phyloP scores from a whole-genome alignment of 1,140 invertebrate species.

The Drosophila erecta region DNA sequence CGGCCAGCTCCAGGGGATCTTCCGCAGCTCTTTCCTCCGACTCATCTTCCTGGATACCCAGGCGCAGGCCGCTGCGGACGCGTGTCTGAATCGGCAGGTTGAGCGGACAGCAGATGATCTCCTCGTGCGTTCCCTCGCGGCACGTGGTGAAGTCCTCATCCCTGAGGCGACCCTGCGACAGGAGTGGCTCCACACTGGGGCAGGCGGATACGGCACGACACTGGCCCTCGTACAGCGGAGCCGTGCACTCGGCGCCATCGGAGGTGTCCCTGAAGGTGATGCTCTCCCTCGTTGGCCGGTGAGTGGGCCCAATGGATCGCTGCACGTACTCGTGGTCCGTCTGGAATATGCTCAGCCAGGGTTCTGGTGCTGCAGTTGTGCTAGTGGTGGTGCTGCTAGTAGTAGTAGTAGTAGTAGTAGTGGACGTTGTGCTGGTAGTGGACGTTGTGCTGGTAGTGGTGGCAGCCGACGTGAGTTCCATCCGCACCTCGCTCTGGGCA shows the following conservation, averaged over 20 bases:
- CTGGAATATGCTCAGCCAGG: constrained; percentile 51
- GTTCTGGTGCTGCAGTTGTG: neutral
- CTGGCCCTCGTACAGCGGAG: constrained; percentile 58
- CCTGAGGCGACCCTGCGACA: constrained; percentile 44
- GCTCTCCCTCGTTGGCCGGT: neutral
- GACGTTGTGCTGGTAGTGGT: neutral
- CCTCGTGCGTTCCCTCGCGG: constrained; percentile 44
- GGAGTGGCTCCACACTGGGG: constrained; percentile 34
- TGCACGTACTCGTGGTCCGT: constrained; percentile 47
- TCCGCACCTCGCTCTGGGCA: neutral
- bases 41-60: neutral
- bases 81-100: constrained; percentile 52
- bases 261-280: constrained; percentile 1
- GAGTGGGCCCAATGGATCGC: neutral
- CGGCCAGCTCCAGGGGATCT: constrained; percentile 9
- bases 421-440: neutral
- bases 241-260: constrained; percentile 27
- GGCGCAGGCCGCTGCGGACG: constrained; percentile 2
- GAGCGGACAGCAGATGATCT: constrained; percentile 65
- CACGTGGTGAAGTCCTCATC: constrained; percentile 61
- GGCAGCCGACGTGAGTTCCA: neutral
- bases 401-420: neutral
- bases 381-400: constrained; percentile 13
- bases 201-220: constrained; percentile 51
- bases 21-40: neutral